Evolutionary conservation across 2,888 invertebrate genomes (phyloP).

Genomic region (Meghimatium bilineatum): DNA sequence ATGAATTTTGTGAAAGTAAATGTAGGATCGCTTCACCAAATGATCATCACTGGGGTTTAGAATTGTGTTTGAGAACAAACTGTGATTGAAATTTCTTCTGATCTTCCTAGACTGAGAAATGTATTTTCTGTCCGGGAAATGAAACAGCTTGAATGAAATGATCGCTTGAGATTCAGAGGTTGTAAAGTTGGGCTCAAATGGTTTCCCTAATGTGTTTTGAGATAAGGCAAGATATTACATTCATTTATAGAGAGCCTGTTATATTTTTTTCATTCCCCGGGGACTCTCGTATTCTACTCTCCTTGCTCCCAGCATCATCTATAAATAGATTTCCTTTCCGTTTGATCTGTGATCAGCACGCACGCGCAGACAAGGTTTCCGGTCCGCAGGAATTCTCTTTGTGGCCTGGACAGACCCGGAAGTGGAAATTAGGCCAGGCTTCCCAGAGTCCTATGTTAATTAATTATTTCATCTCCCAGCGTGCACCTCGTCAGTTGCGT

Average conservation of each 20-base stretch:
- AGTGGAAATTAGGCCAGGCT: conserved; percentile 46
- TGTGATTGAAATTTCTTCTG: conserved; percentile 9
- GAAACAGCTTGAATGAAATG: too few relatives aligned
- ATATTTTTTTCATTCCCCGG: background rate
- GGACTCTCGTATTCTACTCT: background rate
- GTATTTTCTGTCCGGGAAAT: background rate
- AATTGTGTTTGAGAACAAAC: conserved; percentile 15
- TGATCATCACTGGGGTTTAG: background rate
- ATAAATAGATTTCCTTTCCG: conserved; percentile 29
- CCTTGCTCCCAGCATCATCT: background rate
- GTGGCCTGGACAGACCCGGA: conserved; percentile 46
- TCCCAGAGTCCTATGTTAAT: conserved; percentile 39
- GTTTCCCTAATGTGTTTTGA: background rate
- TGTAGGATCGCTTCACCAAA: background rate
- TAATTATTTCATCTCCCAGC: conserved; percentile 44
- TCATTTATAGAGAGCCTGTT: background rate
- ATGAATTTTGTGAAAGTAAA: background rate
- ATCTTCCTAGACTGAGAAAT: background rate
- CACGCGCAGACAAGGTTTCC: conserved; percentile 49
- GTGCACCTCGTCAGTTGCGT: conserved; percentile 35
- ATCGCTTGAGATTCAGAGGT: background rate
- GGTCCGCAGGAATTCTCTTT: conserved; percentile 48
- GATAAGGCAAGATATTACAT: background rate
- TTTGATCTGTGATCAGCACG: conserved; percentile 48
- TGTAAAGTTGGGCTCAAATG: background rate